Conservation (phyloP, 2,888 invertebrate genomes). For the Euplagia quadripunctaria region DNA sequence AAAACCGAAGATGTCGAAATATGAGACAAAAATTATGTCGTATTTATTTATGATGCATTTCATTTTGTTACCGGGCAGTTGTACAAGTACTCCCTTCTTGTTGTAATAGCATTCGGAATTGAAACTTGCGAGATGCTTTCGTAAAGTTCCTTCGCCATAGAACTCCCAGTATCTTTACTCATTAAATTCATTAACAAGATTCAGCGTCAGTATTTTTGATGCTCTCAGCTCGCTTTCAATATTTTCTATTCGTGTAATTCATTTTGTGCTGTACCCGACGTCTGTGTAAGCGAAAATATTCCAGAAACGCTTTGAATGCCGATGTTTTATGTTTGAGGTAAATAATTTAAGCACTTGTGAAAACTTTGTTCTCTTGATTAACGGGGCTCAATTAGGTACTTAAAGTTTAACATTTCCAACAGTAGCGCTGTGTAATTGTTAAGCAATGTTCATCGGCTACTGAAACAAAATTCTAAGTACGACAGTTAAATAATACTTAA, state of each 20-base stretch:
- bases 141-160: slow-evolving; percentile 70
- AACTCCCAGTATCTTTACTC: slow-evolving; percentile 78
- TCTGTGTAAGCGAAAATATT: slow-evolving; percentile 82
- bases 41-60: slow-evolving; percentile 73
- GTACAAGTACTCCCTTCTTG: slow-evolving; percentile 53
- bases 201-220: slow-evolving; percentile 82
- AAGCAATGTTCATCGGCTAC: slow-evolving; percentile 63
- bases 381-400: slow-evolving; percentile 82
- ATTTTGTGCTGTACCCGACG: slow-evolving; percentile 73
- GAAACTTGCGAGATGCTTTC: slow-evolving; percentile 77
- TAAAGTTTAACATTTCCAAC: slow-evolving; percentile 78
- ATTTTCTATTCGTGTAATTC: slow-evolving; percentile 80
- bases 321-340: slow-evolving; percentile 84
- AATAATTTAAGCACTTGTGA: slow-evolving; percentile 84
- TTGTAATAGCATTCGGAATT: slow-evolving; percentile 74
- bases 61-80: slow-evolving; percentile 65
- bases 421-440: slow-evolving; percentile 75
- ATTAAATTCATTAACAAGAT: slow-evolving; percentile 84
- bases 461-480: slow-evolving; percentile 56
- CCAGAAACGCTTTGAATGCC: slow-evolving; percentile 81
- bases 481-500: slow-evolving; percentile 47
- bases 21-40: slow-evolving; percentile 51
- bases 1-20: slow-evolving; percentile 48
- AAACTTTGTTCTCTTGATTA: slow-evolving; percentile 84
- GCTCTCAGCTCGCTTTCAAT: slow-evolving; percentile 76